phyloP scores from a whole-genome alignment of 2,888 invertebrate genomes.

The Blastobasis lacticolella region DNA sequence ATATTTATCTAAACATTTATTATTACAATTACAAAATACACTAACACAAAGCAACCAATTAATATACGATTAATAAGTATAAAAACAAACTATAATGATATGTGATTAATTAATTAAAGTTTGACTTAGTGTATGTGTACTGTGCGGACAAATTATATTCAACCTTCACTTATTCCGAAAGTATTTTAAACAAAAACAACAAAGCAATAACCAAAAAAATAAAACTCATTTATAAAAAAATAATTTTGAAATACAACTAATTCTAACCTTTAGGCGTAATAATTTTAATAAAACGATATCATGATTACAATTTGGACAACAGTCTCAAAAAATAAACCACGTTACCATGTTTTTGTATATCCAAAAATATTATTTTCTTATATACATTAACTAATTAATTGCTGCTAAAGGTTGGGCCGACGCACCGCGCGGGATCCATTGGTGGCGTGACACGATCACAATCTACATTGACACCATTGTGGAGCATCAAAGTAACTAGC shows the following conservation, averaged over 20 bases:
- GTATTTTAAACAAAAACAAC: constrained; percentile 36
- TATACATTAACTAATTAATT: constrained; percentile 30
- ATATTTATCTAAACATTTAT: constrained; percentile 49
- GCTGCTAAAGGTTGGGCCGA: not conserved
- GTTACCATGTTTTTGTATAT: constrained; percentile 46
- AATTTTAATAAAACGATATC: constrained; percentile 49
- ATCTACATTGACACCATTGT: no score
- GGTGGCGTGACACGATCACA: not conserved
- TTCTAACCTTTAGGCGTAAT: constrained; percentile 32
- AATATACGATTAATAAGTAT: constrained; percentile 46
- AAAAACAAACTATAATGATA: constrained; percentile 66
- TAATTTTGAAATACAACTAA: constrained; percentile 54
- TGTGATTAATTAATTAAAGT: constrained; percentile 59
- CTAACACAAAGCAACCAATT: constrained; percentile 68
- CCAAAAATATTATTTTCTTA: constrained; percentile 62
- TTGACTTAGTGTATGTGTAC: constrained; percentile 58
- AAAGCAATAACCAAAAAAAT: constrained; percentile 49
- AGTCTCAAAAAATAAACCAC: constrained; percentile 68
- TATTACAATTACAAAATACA: constrained; percentile 44
- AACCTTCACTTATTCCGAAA: constrained; percentile 29
- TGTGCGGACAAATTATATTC: constrained; percentile 38
- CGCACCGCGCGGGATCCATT: not conserved
- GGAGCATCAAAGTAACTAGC: no score
- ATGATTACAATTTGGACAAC: constrained; percentile 62
- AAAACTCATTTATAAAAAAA: constrained; percentile 50